phyloP scores from a whole-genome alignment of 2,888 invertebrate species.

The Drosophila recens region DNA sequence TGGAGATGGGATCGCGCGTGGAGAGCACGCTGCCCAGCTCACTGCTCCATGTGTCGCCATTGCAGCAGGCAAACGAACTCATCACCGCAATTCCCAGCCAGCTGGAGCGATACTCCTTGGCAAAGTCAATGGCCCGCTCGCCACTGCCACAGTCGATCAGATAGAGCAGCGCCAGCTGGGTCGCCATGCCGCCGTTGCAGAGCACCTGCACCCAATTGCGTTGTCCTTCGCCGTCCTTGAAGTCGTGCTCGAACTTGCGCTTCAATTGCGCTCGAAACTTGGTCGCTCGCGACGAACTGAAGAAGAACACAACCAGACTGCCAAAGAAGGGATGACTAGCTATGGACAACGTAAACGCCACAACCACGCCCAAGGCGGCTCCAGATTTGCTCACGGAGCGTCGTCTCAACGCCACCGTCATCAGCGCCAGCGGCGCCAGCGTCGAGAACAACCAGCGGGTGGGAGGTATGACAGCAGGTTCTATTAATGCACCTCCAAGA shows the following conservation, averaged over 20 bases:
- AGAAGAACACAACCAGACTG: slow-evolving; percentile 91
- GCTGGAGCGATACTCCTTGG: slow-evolving; percentile 90
- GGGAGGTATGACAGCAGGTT: slow-evolving; percentile 81
- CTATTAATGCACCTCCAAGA: slow-evolving; percentile 49
- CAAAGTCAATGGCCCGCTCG: slow-evolving; percentile 92
- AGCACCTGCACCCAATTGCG: slow-evolving; percentile 96
- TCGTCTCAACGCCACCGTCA: slow-evolving; percentile 89
- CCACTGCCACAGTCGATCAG: slow-evolving; percentile 92
- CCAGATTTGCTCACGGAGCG: slow-evolving; percentile 90
- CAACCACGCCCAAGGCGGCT: slow-evolving; percentile 89
- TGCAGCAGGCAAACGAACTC: slow-evolving; percentile 92
- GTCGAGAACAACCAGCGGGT: slow-evolving; percentile 84
- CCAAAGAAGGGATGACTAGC: slow-evolving; percentile 92
- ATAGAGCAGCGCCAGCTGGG: slow-evolving; percentile 91
- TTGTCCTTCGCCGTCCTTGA: slow-evolving; percentile 93
- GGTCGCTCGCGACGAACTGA: slow-evolving; percentile 92
- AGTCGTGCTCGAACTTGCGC: slow-evolving; percentile 90
- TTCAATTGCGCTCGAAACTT: slow-evolving; percentile 90
- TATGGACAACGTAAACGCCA: slow-evolving; percentile 92
- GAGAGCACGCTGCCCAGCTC: slow-evolving; percentile 93
- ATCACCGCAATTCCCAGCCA: slow-evolving; percentile 93
- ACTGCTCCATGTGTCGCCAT: slow-evolving; percentile 96
- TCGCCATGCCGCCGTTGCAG: slow-evolving; percentile 95
- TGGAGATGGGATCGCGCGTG: slow-evolving; percentile 89
- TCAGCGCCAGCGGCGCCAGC: slow-evolving; percentile 87